A percentile compares a stretch with the other conserved stretches of the same genome.
phyloP scores from a whole-genome alignment of 2,113 vertebrate species.

The Chaenogobius annularis region DNA sequence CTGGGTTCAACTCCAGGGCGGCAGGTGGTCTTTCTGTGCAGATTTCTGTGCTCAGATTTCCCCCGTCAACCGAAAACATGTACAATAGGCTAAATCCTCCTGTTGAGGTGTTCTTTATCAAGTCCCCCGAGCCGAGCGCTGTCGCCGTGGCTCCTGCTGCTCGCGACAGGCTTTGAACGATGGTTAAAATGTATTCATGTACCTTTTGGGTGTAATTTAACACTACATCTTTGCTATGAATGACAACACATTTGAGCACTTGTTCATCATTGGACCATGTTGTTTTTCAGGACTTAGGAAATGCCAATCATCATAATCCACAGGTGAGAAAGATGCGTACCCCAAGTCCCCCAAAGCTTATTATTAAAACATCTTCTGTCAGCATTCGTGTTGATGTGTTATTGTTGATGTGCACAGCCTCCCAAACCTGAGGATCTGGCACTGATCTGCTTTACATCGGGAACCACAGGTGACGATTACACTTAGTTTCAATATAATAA shows the following conservation, averaged over 20 bases:
- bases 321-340: constrained; percentile 73
- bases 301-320: constrained; percentile 78
- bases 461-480: constrained; percentile 75
- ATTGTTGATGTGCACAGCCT: constrained; percentile 61
- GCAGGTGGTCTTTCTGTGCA: no score
- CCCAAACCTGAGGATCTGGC: constrained; percentile 77
- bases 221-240: not conserved
- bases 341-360: not conserved
- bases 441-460: constrained; percentile 82
- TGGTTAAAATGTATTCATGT: not conserved
- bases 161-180: no score
- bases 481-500: not conserved
- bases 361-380: not conserved
- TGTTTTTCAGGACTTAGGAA: constrained; percentile 80
- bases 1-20: no score
- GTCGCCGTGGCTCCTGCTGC: no score
- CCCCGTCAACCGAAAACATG: not conserved
- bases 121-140: no score
- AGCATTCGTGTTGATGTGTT: constrained; percentile 28
- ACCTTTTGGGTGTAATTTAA: not conserved
- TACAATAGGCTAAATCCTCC: not conserved
- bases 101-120: not conserved
- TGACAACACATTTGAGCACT: not conserved
- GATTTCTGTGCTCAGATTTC: not conserved
- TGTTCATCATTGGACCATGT: not conserved